Percentiles rank a stretch among this genome's conserved stretches.
phyloP scores from a whole-genome alignment of 2,797 vertebrate species.

The Coluber constrictor region DNA sequence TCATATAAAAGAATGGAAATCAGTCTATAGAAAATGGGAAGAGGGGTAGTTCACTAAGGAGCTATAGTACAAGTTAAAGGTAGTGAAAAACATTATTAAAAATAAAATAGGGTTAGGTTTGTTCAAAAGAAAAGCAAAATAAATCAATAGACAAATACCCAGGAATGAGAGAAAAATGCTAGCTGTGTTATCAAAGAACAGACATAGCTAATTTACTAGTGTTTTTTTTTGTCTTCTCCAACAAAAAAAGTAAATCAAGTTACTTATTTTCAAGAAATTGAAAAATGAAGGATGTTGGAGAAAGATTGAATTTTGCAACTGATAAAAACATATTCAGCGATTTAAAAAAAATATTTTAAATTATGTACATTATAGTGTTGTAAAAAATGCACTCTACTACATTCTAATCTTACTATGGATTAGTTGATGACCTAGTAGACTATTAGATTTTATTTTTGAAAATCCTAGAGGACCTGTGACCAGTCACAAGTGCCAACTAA shows the following conservation, averaged over 20 bases:
- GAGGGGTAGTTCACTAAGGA: neutral
- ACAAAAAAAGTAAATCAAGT: neutral
- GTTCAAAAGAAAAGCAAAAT: neutral
- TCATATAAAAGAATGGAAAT: neutral
- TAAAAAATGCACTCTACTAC: neutral
- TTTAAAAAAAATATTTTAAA: neutral
- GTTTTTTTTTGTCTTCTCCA: neutral
- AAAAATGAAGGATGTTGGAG: neutral
- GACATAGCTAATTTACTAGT: neutral
- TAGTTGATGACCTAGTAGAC: neutral
- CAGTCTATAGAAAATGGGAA: neutral
- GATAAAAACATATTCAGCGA: neutral
- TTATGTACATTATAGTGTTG: neutral
- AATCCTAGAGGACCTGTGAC: neutral
- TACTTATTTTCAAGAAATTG: neutral
- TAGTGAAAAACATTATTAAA: neutral
- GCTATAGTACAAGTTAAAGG: neutral
- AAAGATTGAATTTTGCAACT: neutral
- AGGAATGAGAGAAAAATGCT: neutral
- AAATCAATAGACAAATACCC: neutral
- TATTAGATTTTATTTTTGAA: neutral
- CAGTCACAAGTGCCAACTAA: neutral
- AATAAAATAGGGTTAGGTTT: neutral
- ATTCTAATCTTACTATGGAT: neutral
- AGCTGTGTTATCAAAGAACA: neutral